These are phyloP conservation scores for Sebastes taczanowskii DNA, from an alignment of 2,797 vertebrate species.

Conservation along the genomic window DNA sequence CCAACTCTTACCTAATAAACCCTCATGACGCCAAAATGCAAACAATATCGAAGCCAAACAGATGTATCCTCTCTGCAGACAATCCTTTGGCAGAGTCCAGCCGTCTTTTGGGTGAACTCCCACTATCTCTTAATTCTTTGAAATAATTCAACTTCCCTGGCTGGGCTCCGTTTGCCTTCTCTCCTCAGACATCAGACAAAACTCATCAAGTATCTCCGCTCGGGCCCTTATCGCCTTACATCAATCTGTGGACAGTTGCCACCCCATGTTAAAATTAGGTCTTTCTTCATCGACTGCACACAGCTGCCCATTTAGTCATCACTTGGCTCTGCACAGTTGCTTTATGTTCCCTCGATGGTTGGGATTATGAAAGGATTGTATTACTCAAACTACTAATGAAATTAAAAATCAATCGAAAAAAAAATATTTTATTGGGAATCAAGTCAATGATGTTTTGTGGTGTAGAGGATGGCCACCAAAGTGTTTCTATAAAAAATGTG, in stretches of 20 bases:
- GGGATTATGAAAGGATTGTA: not conserved
- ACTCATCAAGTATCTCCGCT: slow-evolving; percentile 36
- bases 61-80: slow-evolving; percentile 30
- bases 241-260: slow-evolving; percentile 39
- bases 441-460: not conserved
- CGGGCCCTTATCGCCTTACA: slow-evolving; percentile 43
- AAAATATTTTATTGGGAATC: not conserved
- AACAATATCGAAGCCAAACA: slow-evolving; percentile 34
- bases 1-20: slow-evolving; percentile 56
- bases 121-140: slow-evolving; percentile 19
- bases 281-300: slow-evolving; percentile 17
- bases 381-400: not conserved
- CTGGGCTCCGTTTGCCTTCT: not conserved
- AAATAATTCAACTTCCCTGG: slow-evolving; percentile 6
- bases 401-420: not conserved
- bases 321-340: not conserved
- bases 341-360: not conserved
- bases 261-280: slow-evolving; percentile 32
- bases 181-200: slow-evolving; percentile 39
- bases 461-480: not conserved
- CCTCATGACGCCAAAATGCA: slow-evolving; percentile 23
- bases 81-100: slow-evolving; percentile 10
- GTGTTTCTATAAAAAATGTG: not conserved
- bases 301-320: slow-evolving; percentile 32
- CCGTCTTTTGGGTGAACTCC: slow-evolving; percentile 21